Percentiles rank a stretch among this genome's conserved stretches.
Conservation (phyloP, 1,140 invertebrate genomes). For the Cheumatopsyche charites region DNA sequence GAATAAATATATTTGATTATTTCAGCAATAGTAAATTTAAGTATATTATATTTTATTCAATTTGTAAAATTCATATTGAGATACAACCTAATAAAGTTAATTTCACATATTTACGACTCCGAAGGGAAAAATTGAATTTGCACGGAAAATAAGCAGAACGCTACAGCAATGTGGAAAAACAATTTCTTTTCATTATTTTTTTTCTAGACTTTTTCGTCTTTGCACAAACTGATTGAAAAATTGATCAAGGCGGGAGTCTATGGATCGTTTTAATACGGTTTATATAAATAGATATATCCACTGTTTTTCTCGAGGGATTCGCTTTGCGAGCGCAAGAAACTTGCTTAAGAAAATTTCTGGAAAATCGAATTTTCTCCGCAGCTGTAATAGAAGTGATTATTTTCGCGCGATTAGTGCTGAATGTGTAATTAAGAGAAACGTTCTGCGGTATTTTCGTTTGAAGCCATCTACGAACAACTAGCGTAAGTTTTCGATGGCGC, state of each 20-base stretch:
- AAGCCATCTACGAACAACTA: neutral
- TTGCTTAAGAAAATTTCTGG: neutral
- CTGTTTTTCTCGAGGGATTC: neutral
- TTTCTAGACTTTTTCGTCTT: neutral
- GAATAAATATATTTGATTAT: too few species aligned
- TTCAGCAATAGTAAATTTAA: neutral
- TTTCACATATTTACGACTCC: too few species aligned
- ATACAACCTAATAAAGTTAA: too few species aligned
- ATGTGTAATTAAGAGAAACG: conserved; percentile 9
- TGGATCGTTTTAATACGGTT: neutral
- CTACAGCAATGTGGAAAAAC: neutral
- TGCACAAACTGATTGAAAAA: conserved; percentile 12
- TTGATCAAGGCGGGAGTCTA: neutral
- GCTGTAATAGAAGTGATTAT: neutral
- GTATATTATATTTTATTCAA: neutral
- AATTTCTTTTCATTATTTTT: conserved; percentile 17
- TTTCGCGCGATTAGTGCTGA: conserved; percentile 9
- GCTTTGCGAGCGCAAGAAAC: too few species aligned
- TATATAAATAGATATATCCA: neutral
- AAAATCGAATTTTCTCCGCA: conserved; percentile 4
- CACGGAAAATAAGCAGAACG: neutral
- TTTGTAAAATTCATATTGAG: neutral
- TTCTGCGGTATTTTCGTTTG: neutral
- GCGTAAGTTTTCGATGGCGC: neutral
- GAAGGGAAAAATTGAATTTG: too few species aligned